Conservation (phyloP, 2,888 invertebrate genomes). For the Pyrgus malvae region DNA sequence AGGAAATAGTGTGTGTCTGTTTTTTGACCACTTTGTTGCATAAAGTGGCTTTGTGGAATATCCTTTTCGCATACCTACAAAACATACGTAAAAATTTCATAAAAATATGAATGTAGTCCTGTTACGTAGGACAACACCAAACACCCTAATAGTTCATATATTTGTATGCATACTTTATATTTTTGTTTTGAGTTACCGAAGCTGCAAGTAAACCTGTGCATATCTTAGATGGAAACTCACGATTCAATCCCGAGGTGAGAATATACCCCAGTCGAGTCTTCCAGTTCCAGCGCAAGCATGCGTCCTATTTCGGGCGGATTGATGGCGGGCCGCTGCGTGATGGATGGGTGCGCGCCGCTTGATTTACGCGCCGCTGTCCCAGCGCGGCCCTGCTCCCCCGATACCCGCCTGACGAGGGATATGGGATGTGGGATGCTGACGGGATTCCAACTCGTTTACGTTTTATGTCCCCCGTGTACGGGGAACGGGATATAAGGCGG, state of each 20-base stretch:
- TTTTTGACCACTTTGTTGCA: no score
- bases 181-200: no score
- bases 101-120: no score
- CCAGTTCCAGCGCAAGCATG: conserved; percentile 17
- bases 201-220: no score
- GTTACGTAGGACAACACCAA: no score
- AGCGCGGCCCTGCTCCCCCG: conserved; percentile 62
- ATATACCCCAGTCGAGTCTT: conserved; percentile 12
- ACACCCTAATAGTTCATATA: no score
- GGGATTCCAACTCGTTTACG: conserved; percentile 12
- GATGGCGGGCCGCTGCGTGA: conserved; percentile 69
- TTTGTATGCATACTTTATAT: no score
- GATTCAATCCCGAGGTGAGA: conserved; percentile 2
- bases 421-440: conserved; percentile 26
- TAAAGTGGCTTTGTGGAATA: no score
- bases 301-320: conserved; percentile 73
- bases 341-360: conserved; percentile 65
- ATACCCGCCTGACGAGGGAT: conserved; percentile 42
- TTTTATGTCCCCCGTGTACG: conserved; percentile 12
- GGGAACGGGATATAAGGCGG: background rate
- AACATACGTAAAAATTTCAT: no score
- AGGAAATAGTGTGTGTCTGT: no score
- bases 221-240: conserved; percentile 1
- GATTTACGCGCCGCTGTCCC: conserved; percentile 69
- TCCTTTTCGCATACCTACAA: no score